Evolutionary conservation across 2,888 invertebrate species (phyloP).

Genomic region (Chrysolina americana): DNA sequence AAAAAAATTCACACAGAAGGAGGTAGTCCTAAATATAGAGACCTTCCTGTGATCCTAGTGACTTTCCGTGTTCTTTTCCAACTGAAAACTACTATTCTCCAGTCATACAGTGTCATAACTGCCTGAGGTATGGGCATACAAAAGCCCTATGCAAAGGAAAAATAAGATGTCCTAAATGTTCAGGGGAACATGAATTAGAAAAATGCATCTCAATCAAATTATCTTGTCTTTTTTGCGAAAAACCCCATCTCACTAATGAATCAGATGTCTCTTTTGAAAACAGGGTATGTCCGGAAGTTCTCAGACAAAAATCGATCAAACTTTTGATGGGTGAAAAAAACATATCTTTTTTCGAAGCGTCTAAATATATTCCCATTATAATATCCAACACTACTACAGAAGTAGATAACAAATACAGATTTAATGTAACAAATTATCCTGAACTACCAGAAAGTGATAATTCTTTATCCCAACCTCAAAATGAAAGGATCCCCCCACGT

Average conservation of each 20-base stretch:
- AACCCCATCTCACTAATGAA: slow-evolving; percentile 3
- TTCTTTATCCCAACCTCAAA: neutral
- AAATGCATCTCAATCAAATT: neutral
- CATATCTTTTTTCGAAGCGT: neutral
- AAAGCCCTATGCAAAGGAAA: slow-evolving; percentile 2
- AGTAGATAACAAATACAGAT: no score
- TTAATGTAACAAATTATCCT: neutral
- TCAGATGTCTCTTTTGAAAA: slow-evolving; percentile 5
- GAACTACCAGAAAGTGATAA: neutral
- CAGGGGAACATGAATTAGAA: slow-evolving; percentile 7
- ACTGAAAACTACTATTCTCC: neutral
- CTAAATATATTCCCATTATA: neutral
- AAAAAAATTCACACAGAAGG: neutral
- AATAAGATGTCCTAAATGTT: slow-evolving; percentile 20
- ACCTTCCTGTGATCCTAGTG: neutral
- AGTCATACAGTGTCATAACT: neutral
- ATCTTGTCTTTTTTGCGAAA: neutral
- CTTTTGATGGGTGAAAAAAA: slow-evolving; percentile 20
- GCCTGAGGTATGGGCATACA: slow-evolving; percentile 4
- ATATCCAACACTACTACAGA: no score
- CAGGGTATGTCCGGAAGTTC: neutral
- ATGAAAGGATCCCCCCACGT: neutral
- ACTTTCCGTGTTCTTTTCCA: neutral
- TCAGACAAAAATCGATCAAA: slow-evolving; percentile 7
- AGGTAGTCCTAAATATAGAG: neutral